These are phyloP conservation scores for Muntiacus muntjak DNA, from an alignment of 2,113 vertebrate species.

Conservation along the genomic window DNA sequence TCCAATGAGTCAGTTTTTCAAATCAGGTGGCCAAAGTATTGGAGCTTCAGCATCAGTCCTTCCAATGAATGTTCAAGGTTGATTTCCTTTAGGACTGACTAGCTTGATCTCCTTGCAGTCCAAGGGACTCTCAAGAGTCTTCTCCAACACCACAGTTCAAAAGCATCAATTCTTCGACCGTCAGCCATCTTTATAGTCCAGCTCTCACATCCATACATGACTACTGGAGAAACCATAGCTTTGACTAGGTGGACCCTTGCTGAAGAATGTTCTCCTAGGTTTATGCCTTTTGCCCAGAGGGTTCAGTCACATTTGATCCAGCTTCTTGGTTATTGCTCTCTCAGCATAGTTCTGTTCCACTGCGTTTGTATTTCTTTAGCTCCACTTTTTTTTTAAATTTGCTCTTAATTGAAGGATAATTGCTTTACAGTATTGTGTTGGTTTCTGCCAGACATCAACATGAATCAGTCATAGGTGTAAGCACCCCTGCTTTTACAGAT, in stretches of 20 bases:
- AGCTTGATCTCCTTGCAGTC: background rate
- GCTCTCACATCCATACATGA: background rate
- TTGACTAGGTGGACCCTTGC: background rate
- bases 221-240: background rate
- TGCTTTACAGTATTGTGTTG: background rate
- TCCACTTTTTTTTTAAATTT: background rate
- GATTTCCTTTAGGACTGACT: background rate
- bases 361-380: conserved; percentile 9
- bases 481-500: background rate
- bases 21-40: background rate
- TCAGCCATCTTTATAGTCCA: background rate
- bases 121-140: background rate
- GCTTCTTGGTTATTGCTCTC: background rate
- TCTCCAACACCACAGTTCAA: background rate
- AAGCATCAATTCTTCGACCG: background rate
- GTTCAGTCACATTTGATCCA: background rate
- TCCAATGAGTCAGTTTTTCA: background rate
- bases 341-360: background rate
- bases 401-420: background rate
- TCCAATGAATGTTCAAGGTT: background rate
- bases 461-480: background rate
- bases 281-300: background rate
- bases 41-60: background rate
- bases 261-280: background rate
- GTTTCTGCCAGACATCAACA: background rate